phyloP scores from a whole-genome alignment of 2,888 invertebrate genomes.

The Amphimallon solstitiale region DNA sequence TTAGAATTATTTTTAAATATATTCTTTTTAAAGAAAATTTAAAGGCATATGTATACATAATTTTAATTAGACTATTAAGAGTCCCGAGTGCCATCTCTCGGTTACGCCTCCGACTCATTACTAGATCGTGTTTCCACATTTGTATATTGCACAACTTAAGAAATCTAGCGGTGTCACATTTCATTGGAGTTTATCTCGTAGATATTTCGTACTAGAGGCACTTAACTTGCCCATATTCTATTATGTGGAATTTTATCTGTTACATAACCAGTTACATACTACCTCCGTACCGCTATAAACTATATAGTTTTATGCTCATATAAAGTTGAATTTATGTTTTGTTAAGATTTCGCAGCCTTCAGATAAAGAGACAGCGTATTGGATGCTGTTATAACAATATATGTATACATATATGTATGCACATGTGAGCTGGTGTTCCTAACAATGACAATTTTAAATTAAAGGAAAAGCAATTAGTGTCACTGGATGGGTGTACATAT shows the following conservation, averaged over 20 bases:
- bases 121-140: constrained; percentile 35
- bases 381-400: constrained; percentile 5
- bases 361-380: constrained; percentile 30
- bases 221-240: constrained; percentile 46
- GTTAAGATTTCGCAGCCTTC: constrained; percentile 45
- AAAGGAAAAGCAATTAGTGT: constrained; percentile 8
- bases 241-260: constrained; percentile 47
- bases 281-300: constrained; percentile 41
- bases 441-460: constrained; percentile 11
- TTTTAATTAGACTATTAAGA: constrained; percentile 17
- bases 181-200: constrained; percentile 36
- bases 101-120: constrained; percentile 35
- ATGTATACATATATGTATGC: background rate
- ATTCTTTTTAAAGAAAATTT: background rate
- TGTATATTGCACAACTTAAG: constrained; percentile 43
- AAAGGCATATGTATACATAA: background rate
- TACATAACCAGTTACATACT: constrained; percentile 43
- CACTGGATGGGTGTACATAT: constrained; percentile 1
- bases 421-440: background rate
- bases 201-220: constrained; percentile 42
- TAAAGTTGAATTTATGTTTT: constrained; percentile 47
- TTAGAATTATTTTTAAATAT: too few relatives aligned
- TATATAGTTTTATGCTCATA: constrained; percentile 45
- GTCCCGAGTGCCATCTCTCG: constrained; percentile 39
- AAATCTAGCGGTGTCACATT: constrained; percentile 36